Evolutionary conservation across 2,888 invertebrate genomes (phyloP), one percentile per base, ranked within the genome.

Genomic region (Agrenia bidenticulata): DNA sequence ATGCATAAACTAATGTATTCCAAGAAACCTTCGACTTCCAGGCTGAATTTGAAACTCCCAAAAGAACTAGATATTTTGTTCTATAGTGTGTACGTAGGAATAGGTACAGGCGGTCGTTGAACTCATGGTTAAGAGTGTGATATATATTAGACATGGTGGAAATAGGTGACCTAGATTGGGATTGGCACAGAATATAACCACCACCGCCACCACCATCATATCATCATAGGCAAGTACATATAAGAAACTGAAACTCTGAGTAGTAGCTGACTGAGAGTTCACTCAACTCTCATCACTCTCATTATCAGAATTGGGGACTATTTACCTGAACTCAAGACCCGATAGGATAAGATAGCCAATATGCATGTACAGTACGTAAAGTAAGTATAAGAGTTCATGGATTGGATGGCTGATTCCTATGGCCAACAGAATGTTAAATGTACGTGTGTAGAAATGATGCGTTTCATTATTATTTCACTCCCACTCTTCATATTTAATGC

Each of bases 261-360:
- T 15, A 45, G n/a, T 5, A 17, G 45, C 19, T 9, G 5, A 45
- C n/a, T 45, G 5, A 45, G 45, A 45, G 45, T 45, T 45, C 45
- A 45, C 9, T 45, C 45, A 45, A 45, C 45, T 45, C 45, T 51
- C 26, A 5, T 51, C 51, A 24, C 51, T 51, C 51, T 51, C 24
- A 24, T 26, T 51, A 21, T 23, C 24, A 57, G 37, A 58, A 64
- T 64, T 64, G 58, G 32, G 63, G 63, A 58, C 63, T 45, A 45
- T 45, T 45, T 45, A 45, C 45, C 45, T 45, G 45, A 45, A 19
- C 45, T 45, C 45, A 11, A 39, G 45, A 15, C 45, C 4, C n/a
- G n/a, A 45, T 45, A 45, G n/a, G 45, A 19, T 19, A 45, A 45
- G 32, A 32, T 4, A 32, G 32, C 32, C 32, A 4, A 32, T 32